Base-by-base conservation (phyloP, 1,140 invertebrate species). In the Teleogryllus occipitalis region DNA sequence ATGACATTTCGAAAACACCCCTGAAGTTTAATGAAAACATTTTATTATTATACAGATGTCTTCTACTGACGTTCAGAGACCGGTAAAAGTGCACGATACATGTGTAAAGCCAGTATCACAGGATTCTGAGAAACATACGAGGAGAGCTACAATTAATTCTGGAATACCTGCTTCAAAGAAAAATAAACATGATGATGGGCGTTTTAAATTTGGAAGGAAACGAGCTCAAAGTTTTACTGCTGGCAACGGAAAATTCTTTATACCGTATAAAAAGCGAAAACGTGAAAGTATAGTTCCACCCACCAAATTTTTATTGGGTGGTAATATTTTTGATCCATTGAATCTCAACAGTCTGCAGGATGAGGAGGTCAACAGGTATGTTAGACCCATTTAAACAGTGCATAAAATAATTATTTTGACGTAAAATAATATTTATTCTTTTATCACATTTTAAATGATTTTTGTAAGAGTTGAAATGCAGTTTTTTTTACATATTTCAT, bases 321-420 rank as follows among this genome's bases (percentile, higher is more conserved):
- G 97, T 22, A 98, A 97, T 85, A 98, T 98, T 82, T 93, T 92
- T 82, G 97, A 99, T 88, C 97, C 97, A 0, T 86, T 99, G 14
- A 98, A 99, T 88, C 87, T 99, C 77, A 96, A 96, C 83, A 96
- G 96, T 85, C 88, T 98, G 83, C 93, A 95, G 85, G 92, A 96
- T 87, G 95, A 96, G 85, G 93, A 95, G 85, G 90, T 95, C 10
- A 95, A 95, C 81, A 89, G 93, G 82, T 83, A 82, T 80, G 80
- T 79, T 47, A 15, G 74, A 48, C 48, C 65, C 79, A 78, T 0
- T 78, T 22, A 18, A 5, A 14, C 6, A 49, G 54, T 12, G 22
- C 14, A 8, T 78, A 65, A 49, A 54, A 65, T 78, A 49, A 21
- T 75, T 7, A 72, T 6, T 72, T 15, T 6, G 3, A 72, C n/a